phyloP scores from a whole-genome alignment of 2,113 vertebrate species.

The Nycticebus coucang region DNA sequence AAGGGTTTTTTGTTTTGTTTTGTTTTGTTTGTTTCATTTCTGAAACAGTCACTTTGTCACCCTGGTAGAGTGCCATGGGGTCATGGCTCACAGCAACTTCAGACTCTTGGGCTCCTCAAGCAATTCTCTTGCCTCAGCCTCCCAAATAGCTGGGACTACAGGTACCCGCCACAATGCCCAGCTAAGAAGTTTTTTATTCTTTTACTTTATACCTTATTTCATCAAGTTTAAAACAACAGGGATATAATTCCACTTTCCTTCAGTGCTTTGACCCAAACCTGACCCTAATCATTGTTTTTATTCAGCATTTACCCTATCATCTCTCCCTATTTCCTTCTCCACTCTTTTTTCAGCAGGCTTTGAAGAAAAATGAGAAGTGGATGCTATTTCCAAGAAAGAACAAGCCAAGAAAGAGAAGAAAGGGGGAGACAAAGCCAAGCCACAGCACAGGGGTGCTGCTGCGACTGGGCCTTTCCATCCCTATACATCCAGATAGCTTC shows the following conservation, averaged over 20 bases:
- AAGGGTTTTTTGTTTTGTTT: too few relatives aligned
- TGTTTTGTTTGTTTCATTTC: too few relatives aligned
- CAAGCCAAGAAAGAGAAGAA: neutral
- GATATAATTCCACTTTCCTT: constrained; percentile 27
- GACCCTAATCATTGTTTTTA: neutral
- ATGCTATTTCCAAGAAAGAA: neutral
- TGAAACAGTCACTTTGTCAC: too few relatives aligned
- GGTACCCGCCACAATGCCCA: too few relatives aligned
- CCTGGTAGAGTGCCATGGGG: too few relatives aligned
- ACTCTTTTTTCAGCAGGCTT: neutral
- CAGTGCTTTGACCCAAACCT: neutral
- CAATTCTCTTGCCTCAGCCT: too few relatives aligned
- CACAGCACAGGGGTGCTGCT: neutral
- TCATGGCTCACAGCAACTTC: too few relatives aligned
- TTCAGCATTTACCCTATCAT: neutral
- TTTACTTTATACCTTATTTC: neutral
- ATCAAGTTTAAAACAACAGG: neutral
- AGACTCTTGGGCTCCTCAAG: too few relatives aligned
- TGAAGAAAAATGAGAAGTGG: neutral
- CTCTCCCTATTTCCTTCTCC: neutral
- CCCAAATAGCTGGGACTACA: too few relatives aligned
- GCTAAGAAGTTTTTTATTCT: neutral
- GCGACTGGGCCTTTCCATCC: neutral
- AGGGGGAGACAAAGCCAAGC: neutral
- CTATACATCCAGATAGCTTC: neutral